Conservation (phyloP, 2,797 vertebrate species). For the Pygocentrus nattereri region DNA sequence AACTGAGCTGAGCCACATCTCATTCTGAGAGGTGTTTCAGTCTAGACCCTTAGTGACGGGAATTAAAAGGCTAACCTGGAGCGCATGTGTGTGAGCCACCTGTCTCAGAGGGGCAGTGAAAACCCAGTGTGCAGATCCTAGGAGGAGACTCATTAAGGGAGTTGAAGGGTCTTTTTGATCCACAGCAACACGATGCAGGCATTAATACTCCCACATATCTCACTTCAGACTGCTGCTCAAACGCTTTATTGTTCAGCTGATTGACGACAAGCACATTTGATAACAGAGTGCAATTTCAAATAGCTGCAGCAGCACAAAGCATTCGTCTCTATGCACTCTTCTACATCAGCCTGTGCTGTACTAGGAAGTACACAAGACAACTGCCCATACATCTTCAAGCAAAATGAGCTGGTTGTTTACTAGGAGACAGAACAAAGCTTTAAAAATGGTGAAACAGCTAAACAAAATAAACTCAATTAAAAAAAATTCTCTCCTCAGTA, state of each 20-base stretch:
- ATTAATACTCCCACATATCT: conserved; percentile 60
- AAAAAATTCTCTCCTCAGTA: too few relatives aligned
- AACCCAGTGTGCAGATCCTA: conserved; percentile 38
- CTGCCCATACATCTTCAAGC: not conserved
- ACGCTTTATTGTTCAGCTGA: conserved; percentile 41
- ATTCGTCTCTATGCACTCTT: not conserved
- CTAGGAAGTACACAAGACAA: not conserved
- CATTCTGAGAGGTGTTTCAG: not conserved
- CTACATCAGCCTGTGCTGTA: conserved; percentile 8
- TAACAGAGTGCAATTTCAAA: conserved; percentile 42
- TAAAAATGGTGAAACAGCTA: not conserved
- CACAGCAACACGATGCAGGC: conserved; percentile 55
- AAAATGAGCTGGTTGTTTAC: not conserved
- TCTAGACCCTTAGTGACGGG: not conserved
- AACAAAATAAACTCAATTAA: too few relatives aligned
- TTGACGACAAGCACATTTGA: conserved; percentile 44
- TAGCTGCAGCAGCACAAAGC: conserved; percentile 10
- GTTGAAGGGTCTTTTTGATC: conserved; percentile 55
- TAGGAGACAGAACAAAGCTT: not conserved
- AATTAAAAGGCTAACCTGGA: not conserved
- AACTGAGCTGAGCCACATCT: not conserved
- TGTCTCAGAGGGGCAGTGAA: not conserved
- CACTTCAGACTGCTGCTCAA: conserved; percentile 54
- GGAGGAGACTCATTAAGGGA: conserved; percentile 49
- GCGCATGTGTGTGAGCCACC: not conserved